These are phyloP conservation scores for Hydrotaea diabolus DNA, from an alignment of 2,888 invertebrate genomes.

Conservation along the genomic window DNA sequence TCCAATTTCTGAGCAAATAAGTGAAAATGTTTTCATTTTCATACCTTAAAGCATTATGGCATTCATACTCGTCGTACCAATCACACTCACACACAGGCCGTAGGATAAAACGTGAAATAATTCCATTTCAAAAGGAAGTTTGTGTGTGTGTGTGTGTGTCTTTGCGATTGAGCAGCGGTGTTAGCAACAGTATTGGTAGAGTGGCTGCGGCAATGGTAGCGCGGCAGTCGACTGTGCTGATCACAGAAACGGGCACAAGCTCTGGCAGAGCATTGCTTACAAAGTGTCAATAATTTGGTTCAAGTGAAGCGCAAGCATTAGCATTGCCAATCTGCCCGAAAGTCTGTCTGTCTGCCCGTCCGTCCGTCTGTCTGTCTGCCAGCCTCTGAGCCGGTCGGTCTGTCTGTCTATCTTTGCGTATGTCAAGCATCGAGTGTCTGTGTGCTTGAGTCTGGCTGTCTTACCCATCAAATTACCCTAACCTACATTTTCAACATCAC, in stretches of 20 bases:
- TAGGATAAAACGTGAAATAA: constrained; percentile 23
- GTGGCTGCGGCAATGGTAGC: background rate
- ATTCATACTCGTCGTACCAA: constrained; percentile 40
- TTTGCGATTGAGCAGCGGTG: background rate
- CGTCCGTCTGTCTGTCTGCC: constrained; percentile 8
- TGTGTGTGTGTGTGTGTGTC: background rate
- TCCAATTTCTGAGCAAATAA: constrained; percentile 79
- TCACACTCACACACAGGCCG: background rate
- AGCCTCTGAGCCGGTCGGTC: background rate
- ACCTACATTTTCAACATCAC: constrained; percentile 25
- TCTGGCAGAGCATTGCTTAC: constrained; percentile 49
- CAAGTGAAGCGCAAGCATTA: constrained; percentile 57
- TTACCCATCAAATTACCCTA: constrained; percentile 31
- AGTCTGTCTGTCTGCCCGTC: constrained; percentile 14
- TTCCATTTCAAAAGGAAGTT: constrained; percentile 15
- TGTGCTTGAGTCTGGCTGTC: constrained; percentile 21
- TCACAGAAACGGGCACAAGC: constrained; percentile 22
- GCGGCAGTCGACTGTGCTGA: background rate
- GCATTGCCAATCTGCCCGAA: constrained; percentile 36
- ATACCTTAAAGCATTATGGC: constrained; percentile 69
- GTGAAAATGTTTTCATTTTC: constrained; percentile 76
- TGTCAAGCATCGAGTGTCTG: constrained; percentile 27
- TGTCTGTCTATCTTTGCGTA: constrained; percentile 1
- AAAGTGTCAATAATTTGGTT: constrained; percentile 75
- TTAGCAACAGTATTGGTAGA: background rate